Evolutionary conservation across 2,888 invertebrate species (phyloP).

Genomic region (Machimus atricapillus): DNA sequence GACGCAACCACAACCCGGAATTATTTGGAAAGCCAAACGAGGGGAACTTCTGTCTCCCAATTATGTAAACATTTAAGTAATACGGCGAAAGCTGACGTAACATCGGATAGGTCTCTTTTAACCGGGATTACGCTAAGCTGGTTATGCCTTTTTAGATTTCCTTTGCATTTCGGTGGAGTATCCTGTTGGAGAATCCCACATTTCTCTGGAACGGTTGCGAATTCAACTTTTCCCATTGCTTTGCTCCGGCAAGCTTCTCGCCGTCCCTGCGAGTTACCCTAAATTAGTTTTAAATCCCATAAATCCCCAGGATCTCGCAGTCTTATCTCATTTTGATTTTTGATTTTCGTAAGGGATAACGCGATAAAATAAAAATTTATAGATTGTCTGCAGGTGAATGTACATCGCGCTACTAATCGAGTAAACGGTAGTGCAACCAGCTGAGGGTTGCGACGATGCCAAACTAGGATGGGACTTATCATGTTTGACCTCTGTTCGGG

Average conservation of each 20-base stretch:
- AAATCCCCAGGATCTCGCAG: not conserved
- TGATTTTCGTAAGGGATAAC: not conserved
- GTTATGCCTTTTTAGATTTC: slow-evolving; percentile 26
- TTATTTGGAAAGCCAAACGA: not conserved
- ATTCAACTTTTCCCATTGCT: slow-evolving; percentile 5
- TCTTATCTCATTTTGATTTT: slow-evolving; percentile 20
- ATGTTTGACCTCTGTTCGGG: not conserved
- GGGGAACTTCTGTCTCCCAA: not conserved
- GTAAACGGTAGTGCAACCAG: not conserved
- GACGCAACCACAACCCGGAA: not conserved
- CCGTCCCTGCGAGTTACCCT: not conserved
- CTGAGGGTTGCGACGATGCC: not conserved
- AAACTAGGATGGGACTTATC: not conserved
- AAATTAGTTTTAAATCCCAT: slow-evolving; percentile 26
- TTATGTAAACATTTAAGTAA: slow-evolving; percentile 12
- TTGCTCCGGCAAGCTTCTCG: not conserved
- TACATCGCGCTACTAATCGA: not conserved
- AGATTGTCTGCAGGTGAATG: slow-evolving; percentile 13
- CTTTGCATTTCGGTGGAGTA: not conserved
- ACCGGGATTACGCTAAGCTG: slow-evolving; percentile 15
- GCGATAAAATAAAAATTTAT: not conserved
- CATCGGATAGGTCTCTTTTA: slow-evolving; percentile 20
- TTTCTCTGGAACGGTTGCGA: not conserved
- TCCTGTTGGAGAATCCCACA: not conserved
- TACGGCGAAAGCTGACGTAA: slow-evolving; percentile 7